Base-by-base conservation (phyloP, 1,140 invertebrate genomes). In the Thaumatotibia leucotreta region DNA sequence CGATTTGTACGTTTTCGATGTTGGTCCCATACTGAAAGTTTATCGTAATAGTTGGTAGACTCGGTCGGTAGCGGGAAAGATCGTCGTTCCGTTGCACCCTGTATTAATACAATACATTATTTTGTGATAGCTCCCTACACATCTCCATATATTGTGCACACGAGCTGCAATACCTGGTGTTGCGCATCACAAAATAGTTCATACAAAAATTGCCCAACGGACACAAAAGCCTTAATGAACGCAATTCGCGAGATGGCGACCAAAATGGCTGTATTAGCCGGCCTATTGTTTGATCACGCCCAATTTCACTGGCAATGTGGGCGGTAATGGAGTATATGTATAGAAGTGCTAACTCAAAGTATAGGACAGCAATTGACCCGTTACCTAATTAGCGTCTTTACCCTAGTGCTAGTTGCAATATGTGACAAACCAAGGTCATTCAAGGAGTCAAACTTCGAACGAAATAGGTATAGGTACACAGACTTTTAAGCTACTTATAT, bases 241-340 rank as follows among this genome's bases (percentile, higher is more conserved):
- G 52, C 23, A 27, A 45, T 45, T 45, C 39, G 39, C 14, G 23
- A 23, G 50, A 58, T 58, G 11, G 52, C 52, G 52, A 58, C 52
- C n/a, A 58, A 58, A 54, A 58, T 58, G 52, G 52, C 23, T n/a
- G 52, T 58, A 31, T 58, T 58, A 58, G 52, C n/a, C n/a, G 23
- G 24, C 24, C 52, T 27, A 58, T 58, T 58, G 52, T 58, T 24
- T 58, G 52, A 24, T 58, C 24, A 58, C 52, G 29, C 52, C 52
- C 27, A 58, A 58, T 58, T 58, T 58, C 52, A 58, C 52, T 14
- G 22, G 24, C n/a, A 6, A 14, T 24, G 52, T 58, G 23, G 52
- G 52, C 52, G 52, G 52, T 58, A 58, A 31, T 52, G 11, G 50
- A 10, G 24, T 58, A n/a, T n/a, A n/a, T n/a, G 23, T 58, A 27